These are phyloP conservation scores for Emydura subglobosa DNA, from an alignment of 2,113 vertebrate genomes.

Conservation along the genomic window DNA sequence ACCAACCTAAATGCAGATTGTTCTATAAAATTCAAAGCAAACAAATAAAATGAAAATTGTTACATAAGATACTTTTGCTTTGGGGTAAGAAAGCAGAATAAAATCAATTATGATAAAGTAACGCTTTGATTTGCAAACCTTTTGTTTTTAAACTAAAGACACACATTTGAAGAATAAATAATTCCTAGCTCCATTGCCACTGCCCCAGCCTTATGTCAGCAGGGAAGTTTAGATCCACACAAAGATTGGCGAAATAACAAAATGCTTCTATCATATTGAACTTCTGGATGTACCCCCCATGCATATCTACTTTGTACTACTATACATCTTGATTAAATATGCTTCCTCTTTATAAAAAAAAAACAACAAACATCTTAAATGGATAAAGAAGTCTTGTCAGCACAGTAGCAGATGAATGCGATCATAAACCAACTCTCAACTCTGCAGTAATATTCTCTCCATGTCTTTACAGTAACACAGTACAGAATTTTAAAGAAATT, in stretches of 20 bases:
- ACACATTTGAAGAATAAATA: not conserved
- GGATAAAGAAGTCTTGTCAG: not conserved
- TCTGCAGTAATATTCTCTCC: accelerated
- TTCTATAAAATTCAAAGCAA: not conserved
- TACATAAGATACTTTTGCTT: not conserved
- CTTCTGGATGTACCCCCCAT: not conserved
- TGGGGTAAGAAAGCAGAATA: not conserved
- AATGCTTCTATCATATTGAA: not conserved
- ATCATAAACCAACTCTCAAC: not conserved
- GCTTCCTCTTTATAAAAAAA: not conserved
- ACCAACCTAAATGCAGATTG: not conserved
- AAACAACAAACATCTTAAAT: not conserved
- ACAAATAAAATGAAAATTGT: not conserved
- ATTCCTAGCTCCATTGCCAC: not conserved
- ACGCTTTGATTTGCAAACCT: not conserved
- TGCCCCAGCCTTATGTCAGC: not conserved
- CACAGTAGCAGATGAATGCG: not conserved
- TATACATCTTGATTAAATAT: not conserved
- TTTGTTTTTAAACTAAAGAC: conserved; percentile 6
- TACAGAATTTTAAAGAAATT: conserved; percentile 66
- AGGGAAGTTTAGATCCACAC: not conserved
- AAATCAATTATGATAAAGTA: not conserved
- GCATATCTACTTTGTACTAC: not conserved
- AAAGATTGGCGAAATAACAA: not conserved
- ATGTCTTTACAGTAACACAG: not conserved